A percentile compares a stretch with the other conserved stretches of the same genome.
phyloP scores from a whole-genome alignment of 2,888 invertebrate species.

The Encarsia formosa region DNA sequence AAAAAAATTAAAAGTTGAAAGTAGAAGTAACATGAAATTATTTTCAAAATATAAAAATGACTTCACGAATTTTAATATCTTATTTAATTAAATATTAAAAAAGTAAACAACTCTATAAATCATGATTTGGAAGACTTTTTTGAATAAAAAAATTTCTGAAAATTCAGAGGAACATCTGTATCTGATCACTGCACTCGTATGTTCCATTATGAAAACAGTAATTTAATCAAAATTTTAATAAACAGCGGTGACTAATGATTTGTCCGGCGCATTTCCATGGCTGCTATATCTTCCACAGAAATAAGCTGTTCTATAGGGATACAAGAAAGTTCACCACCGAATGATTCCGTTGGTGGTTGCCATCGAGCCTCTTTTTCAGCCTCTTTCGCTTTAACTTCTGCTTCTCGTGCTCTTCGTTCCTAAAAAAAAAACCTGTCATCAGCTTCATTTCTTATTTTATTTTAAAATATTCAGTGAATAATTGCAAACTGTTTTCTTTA shows the following conservation, averaged over 20 bases:
- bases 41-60: too few relatives aligned
- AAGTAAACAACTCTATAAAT: too few relatives aligned
- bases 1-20: too few relatives aligned
- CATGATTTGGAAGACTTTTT: constrained; percentile 20
- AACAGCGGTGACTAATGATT: constrained; percentile 42
- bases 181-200: background rate
- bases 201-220: constrained; percentile 3
- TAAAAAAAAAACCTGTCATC: constrained; percentile 2
- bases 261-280: constrained; percentile 48
- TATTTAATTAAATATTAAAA: too few relatives aligned
- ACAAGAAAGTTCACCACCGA: constrained; percentile 78
- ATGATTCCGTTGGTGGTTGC: constrained; percentile 54
- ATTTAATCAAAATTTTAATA: constrained; percentile 20
- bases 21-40: too few relatives aligned
- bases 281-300: constrained; percentile 54
- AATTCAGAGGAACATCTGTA: constrained; percentile 7
- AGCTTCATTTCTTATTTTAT: too few relatives aligned
- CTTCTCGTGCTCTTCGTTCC: constrained; percentile 74
- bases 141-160: constrained; percentile 4
- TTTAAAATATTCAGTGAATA: too few relatives aligned
- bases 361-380: constrained; percentile 58
- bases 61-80: too few relatives aligned
- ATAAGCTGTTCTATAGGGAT: constrained; percentile 77
- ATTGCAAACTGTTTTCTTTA: too few relatives aligned
- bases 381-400: constrained; percentile 62